A percentile compares a stretch with the other conserved stretches of the same genome.
Conservation (phyloP, 2,113 vertebrate species). For the Euleptes europaea region DNA sequence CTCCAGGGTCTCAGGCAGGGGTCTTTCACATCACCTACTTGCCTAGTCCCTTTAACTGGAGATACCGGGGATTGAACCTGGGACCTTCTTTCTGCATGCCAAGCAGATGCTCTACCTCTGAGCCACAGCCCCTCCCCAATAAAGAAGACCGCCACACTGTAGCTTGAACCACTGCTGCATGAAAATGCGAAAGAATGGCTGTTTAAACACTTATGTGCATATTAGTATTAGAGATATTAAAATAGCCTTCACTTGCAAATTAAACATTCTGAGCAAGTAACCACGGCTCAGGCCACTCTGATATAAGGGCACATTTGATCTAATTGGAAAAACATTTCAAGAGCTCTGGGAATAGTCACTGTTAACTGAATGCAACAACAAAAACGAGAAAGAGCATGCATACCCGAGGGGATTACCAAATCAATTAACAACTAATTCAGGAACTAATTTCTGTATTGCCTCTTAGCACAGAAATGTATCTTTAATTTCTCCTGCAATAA, state of each 20-base stretch:
- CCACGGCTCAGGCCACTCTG: slow-evolving; percentile 24
- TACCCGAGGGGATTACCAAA: slow-evolving; percentile 89
- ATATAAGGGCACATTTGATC: slow-evolving; percentile 67
- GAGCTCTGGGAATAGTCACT: slow-evolving; percentile 79
- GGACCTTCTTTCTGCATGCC: no score
- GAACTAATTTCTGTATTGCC: slow-evolving; percentile 89
- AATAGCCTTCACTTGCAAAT: background rate
- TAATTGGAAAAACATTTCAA: slow-evolving; percentile 85
- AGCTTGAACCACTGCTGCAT: background rate
- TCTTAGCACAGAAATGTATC: slow-evolving; percentile 87
- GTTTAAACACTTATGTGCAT: background rate
- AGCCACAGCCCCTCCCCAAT: no score
- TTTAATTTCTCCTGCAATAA: slow-evolving; percentile 86
- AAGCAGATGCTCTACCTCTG: no score
- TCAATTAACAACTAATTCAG: slow-evolving; percentile 94
- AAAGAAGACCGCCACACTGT: background rate
- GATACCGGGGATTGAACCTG: no score
- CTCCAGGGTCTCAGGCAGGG: no score
- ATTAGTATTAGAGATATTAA: background rate
- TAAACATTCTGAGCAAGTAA: slow-evolving; percentile 50
- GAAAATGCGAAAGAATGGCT: background rate
- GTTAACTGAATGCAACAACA: slow-evolving; percentile 82
- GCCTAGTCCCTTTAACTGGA: no score
- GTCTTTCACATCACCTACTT: no score
- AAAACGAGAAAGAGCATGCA: slow-evolving; percentile 74